Percentiles rank a stretch among this genome's conserved stretches.
These are phyloP conservation scores for Bergia puertoricense DNA, from an alignment of 92 coral and sea anemone genomes.

Conservation along the genomic window DNA sequence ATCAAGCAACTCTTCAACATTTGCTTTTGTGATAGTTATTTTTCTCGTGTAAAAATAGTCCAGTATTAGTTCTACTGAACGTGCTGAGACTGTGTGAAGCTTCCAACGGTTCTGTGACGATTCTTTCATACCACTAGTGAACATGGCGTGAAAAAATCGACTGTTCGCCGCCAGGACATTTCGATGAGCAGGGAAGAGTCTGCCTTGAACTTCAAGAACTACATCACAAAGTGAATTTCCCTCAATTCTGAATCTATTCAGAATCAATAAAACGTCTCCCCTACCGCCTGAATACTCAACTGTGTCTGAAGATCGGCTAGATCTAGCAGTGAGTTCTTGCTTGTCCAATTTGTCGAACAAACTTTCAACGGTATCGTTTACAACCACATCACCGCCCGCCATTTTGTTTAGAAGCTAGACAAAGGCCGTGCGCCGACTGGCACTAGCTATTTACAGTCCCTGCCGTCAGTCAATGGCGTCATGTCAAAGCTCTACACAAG, in stretches of 20 bases:
- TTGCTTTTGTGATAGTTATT: slow-evolving; percentile 19
- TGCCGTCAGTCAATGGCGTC: neutral
- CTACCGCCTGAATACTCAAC: slow-evolving; percentile 39
- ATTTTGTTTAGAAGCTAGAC: slow-evolving; percentile 19
- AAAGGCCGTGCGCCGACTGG: slow-evolving; percentile 43
- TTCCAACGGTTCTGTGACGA: slow-evolving; percentile 44
- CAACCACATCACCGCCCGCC: slow-evolving; percentile 40
- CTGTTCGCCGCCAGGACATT: slow-evolving; percentile 43
- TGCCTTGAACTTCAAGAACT: slow-evolving; percentile 40
- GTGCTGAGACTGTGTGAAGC: slow-evolving; percentile 38
- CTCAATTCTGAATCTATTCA: slow-evolving; percentile 43
- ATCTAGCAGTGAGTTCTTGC: slow-evolving; percentile 31
- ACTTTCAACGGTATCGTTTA: slow-evolving; percentile 37
- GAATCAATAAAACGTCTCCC: slow-evolving; percentile 38
- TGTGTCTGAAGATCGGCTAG: slow-evolving; percentile 40
- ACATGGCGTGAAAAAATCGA: slow-evolving; percentile 45
- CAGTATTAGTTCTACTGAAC: slow-evolving; percentile 38
- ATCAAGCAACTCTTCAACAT: slow-evolving; percentile 36
- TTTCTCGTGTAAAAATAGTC: slow-evolving; percentile 39
- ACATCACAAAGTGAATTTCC: slow-evolving; percentile 43
- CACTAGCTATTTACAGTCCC: slow-evolving; percentile 2
- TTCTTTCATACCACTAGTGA: slow-evolving; percentile 41
- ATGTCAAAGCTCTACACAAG: too few species aligned
- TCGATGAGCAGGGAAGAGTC: slow-evolving; percentile 40
- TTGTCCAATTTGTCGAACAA: slow-evolving; percentile 45